A percentile compares a stretch with the other conserved stretches of the same genome.
Evolutionary conservation across 2,888 invertebrate genomes (phyloP).

Genomic region (Clistopyga incitator): DNA sequence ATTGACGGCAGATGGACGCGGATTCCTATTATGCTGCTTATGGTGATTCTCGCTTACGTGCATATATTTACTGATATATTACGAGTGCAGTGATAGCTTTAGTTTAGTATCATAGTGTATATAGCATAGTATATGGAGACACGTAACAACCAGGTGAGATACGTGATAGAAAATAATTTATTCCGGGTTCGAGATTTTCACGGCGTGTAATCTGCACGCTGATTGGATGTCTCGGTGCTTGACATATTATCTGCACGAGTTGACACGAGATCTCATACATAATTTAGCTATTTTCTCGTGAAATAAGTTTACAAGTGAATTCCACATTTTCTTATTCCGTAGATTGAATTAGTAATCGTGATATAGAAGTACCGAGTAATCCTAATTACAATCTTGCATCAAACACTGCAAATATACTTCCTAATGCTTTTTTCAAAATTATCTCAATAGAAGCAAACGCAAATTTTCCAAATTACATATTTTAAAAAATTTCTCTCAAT

Average conservation of each 20-base stretch:
- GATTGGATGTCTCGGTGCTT: conserved; percentile 22
- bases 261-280: not conserved
- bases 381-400: not conserved
- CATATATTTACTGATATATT: not conserved
- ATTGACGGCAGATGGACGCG: conserved; percentile 11
- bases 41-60: conserved; percentile 17
- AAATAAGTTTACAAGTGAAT: not conserved
- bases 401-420: no score
- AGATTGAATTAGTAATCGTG: not conserved
- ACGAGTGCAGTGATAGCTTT: conserved; percentile 4
- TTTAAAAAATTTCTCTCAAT: no score
- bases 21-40: conserved; percentile 17
- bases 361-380: not conserved
- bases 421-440: no score
- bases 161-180: conserved; percentile 45
- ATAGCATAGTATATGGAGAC: not conserved
- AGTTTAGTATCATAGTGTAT: not conserved
- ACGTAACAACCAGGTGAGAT: conserved; percentile 31
- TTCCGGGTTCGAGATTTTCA: conserved; percentile 42
- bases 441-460: no score
- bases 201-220: conserved; percentile 11
- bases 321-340: not conserved
- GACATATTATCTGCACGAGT: not conserved
- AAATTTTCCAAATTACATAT: no score
- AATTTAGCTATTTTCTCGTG: not conserved